Evolutionary conservation across 2,113 vertebrate species (phyloP).

Genomic region (Perccottus glenii): DNA sequence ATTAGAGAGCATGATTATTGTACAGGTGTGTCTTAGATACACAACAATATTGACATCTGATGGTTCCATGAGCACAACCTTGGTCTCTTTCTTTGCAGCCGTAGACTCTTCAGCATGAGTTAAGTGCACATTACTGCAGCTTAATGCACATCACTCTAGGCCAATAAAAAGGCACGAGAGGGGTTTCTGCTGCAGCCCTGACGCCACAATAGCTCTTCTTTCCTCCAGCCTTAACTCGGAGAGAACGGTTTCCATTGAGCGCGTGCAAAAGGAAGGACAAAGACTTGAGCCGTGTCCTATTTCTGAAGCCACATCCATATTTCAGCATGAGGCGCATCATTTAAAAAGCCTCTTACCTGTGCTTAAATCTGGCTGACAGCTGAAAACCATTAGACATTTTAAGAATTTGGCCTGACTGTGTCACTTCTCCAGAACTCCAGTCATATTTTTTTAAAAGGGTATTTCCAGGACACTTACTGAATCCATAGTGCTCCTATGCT

Average conservation of each 20-base stretch:
- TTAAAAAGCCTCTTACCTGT: background rate
- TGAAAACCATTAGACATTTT: constrained; percentile 1
- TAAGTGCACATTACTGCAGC: background rate
- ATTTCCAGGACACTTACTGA: background rate
- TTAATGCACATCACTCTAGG: background rate
- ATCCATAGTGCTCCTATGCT: too few species aligned
- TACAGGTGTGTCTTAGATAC: too few species aligned
- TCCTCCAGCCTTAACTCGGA: background rate
- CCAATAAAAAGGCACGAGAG: constrained; percentile 1
- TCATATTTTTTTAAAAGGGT: too few species aligned
- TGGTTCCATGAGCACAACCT: background rate
- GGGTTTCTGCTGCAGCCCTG: constrained; percentile 13
- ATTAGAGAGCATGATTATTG: too few species aligned
- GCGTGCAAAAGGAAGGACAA: background rate
- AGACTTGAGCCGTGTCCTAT: background rate
- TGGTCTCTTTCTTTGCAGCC: background rate
- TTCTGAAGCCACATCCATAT: background rate
- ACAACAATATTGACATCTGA: too few species aligned
- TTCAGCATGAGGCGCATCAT: background rate
- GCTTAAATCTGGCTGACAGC: constrained; percentile 1
- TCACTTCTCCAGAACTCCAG: too few species aligned
- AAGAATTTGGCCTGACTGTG: background rate
- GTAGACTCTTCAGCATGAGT: background rate
- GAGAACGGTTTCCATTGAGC: background rate
- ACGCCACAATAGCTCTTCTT: background rate